A percentile compares a stretch with the other conserved stretches of the same genome.
phyloP scores from a whole-genome alignment of 2,888 invertebrate species.

The Caenorhabditis wallacei region DNA sequence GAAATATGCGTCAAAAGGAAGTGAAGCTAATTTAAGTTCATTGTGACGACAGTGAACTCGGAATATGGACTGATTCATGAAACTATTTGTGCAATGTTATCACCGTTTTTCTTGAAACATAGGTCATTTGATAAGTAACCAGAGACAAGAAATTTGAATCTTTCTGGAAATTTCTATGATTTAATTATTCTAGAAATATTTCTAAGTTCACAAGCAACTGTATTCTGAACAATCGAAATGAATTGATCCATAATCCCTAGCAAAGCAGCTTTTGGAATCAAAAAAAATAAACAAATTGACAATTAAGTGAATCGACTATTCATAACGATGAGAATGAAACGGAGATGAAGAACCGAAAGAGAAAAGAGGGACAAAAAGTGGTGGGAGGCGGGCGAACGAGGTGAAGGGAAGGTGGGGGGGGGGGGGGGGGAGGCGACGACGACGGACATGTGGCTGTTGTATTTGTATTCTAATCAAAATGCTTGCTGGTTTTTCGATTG shows the following conservation, averaged over 20 bases:
- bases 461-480: constrained; percentile 61
- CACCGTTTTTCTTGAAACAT: too few species aligned
- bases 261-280: neutral
- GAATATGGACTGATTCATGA: too few species aligned
- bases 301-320: constrained; percentile 25
- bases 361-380: too few species aligned
- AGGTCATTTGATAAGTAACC: neutral
- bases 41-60: too few species aligned
- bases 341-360: neutral
- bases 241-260: too few species aligned
- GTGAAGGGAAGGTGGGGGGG: too few species aligned
- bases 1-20: too few species aligned
- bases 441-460: constrained; percentile 52
- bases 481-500: constrained; percentile 56
- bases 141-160: neutral
- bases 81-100: neutral
- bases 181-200: too few species aligned
- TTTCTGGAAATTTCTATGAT: too few species aligned
- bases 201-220: too few species aligned
- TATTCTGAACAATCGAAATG: too few species aligned
- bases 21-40: too few species aligned
- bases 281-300: constrained; percentile 14
- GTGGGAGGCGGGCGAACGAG: neutral
- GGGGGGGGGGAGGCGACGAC: neutral
- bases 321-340: constrained; percentile 20